Evolutionary conservation across 2,113 vertebrate species (phyloP), one percentile per base, ranked within the genome.

Genomic region (Odontophorus gujanensis): DNA sequence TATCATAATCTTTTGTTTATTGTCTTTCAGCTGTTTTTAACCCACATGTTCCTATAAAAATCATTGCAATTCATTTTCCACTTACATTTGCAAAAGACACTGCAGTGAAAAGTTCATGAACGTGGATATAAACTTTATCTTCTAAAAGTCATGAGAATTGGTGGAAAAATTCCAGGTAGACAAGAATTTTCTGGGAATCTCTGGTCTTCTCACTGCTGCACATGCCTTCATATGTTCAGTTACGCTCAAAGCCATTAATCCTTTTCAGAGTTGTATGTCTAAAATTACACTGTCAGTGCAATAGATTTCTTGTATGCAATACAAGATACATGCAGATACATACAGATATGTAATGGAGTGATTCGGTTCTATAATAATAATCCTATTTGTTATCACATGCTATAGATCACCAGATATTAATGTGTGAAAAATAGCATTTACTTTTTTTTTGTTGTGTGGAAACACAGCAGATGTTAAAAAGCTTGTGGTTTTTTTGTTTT

Each of bases 1-100:
- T 84, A 82, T 88, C 79, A 94, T 94, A 94, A 94, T 90, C 73
- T 94, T 95, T 94, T 94, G 89, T 95, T 96, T 94, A 96, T 95
- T n/a, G 76, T 90, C 79, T 92, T 94, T 90, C 80, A 93, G 69
- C 51, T 73, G 57, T 62, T 93, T 95, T 96, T 95, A 94, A 94
- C 76, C 82, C 89, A 83, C 89, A 90, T 83, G 80, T 32, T 94
- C 61, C 80, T 81, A 93, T 75, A 90, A 93, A 96, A 93, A 43
- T 6, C 19, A 63, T 76, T 86, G 78, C 75, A 68, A 91, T 92
- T 91, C 32, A 91, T 93, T 95, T 95, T 73, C 83, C 48, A 81
- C 57, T 90, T 97, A 68, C 8, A 4, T 51, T 53, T 91, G 82
- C n/a, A 93, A 83, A 87, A 91, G 73, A 0, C n/a, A 69, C 61